These are phyloP conservation scores for Ectemnius lituratus DNA, from an alignment of 2,888 invertebrate genomes.

Conservation along the genomic window DNA sequence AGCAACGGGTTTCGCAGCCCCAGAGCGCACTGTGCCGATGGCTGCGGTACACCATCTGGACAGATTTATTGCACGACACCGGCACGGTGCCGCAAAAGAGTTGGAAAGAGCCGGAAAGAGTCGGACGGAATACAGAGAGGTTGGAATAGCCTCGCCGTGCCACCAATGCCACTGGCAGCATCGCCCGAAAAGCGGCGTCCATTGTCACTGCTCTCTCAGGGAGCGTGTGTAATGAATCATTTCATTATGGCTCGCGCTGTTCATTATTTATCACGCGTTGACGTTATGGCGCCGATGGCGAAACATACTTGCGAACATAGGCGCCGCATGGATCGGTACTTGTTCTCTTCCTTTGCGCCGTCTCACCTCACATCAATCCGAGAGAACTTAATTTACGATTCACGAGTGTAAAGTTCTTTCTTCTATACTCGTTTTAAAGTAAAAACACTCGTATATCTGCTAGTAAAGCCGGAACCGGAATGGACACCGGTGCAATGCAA, in stretches of 20 bases:
- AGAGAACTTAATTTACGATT: too few species aligned
- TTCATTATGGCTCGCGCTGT: constrained; percentile 64
- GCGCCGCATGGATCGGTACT: not conserved
- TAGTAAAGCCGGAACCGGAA: too few species aligned
- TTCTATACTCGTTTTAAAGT: too few species aligned
- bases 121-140: constrained; percentile 17
- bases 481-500: too few species aligned
- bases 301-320: not conserved
- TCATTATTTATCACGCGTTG: constrained; percentile 65
- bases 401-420: too few species aligned
- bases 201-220: constrained; percentile 60
- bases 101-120: constrained; percentile 24
- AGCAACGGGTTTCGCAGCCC: constrained; percentile 41
- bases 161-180: constrained; percentile 28
- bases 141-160: constrained; percentile 14
- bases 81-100: constrained; percentile 35
- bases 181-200: constrained; percentile 53
- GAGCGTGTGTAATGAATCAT: constrained; percentile 66
- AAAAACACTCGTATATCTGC: too few species aligned
- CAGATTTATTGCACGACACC: constrained; percentile 57
- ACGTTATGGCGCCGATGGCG: constrained; percentile 28
- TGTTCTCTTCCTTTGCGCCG: not conserved
- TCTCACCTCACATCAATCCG: not conserved
- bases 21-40: constrained; percentile 43
- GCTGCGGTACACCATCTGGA: constrained; percentile 53